Evolutionary conservation across 2,888 invertebrate genomes (phyloP).

Genomic region (Agapostemon virescens): DNA sequence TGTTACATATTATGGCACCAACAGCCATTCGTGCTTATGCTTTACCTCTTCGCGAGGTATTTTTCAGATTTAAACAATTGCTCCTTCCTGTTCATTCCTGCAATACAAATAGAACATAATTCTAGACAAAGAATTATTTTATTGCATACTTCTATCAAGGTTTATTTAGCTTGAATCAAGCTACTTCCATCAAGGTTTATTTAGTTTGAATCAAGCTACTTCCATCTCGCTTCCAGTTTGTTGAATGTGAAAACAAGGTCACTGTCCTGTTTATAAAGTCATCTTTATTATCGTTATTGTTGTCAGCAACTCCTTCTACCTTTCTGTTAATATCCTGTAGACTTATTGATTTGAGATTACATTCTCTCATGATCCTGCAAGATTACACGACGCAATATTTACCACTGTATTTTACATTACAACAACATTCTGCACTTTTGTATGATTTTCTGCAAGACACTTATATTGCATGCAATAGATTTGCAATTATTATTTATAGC

Average conservation of each 20-base stretch:
- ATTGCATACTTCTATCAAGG: conserved; percentile 63
- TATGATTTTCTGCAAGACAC: conserved; percentile 59
- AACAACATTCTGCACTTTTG: conserved; percentile 54
- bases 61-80: conserved; percentile 65
- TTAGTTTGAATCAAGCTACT: conserved; percentile 70
- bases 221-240: conserved; percentile 78
- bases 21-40: conserved; percentile 71
- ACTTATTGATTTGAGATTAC: conserved; percentile 56
- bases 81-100: conserved; percentile 61
- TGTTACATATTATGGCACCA: conserved; percentile 65
- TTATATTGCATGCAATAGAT: conserved; percentile 59
- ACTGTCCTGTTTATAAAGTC: conserved; percentile 63
- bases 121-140: conserved; percentile 60
- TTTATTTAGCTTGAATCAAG: conserved; percentile 67
- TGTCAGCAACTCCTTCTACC: conserved; percentile 42
- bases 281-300: conserved; percentile 55
- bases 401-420: conserved; percentile 44
- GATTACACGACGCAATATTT: conserved; percentile 37
- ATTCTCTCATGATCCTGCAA: conserved; percentile 39
- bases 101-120: conserved; percentile 48
- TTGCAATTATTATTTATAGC: conserved; percentile 52
- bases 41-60: conserved; percentile 68
- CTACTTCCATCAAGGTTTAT: conserved; percentile 74
- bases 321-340: conserved; percentile 56
- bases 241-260: conserved; percentile 77